phyloP scores from a whole-genome alignment of 2,888 invertebrate species.

The Alloplasta piceator region DNA sequence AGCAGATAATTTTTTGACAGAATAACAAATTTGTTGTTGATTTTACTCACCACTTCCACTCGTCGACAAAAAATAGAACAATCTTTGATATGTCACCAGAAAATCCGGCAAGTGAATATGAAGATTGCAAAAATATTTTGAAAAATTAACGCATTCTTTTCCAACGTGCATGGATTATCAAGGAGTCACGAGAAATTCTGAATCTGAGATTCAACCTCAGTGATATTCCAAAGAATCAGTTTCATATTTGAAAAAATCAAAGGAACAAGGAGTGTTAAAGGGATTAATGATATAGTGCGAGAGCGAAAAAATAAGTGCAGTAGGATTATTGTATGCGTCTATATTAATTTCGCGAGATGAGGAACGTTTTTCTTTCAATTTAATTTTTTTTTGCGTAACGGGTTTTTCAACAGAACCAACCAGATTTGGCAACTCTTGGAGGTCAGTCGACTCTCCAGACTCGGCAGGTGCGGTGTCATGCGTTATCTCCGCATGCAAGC shows the following conservation, averaged over 20 bases:
- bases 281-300: slow-evolving; percentile 31
- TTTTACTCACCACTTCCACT: too few species aligned
- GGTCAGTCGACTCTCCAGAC: slow-evolving; percentile 79
- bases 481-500: slow-evolving; percentile 80
- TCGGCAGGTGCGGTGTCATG: slow-evolving; percentile 77
- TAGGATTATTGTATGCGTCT: slow-evolving; percentile 13
- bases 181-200: too few species aligned
- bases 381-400: slow-evolving; percentile 58
- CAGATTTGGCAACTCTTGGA: slow-evolving; percentile 81
- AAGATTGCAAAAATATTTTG: too few species aligned
- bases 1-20: too few species aligned
- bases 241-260: slow-evolving; percentile 22
- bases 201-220: too few species aligned
- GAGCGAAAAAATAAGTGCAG: slow-evolving; percentile 33
- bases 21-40: too few species aligned
- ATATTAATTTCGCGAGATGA: slow-evolving; percentile 21
- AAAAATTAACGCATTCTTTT: too few species aligned
- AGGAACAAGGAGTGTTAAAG: slow-evolving; percentile 40
- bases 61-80: too few species aligned
- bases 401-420: slow-evolving; percentile 79
- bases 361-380: slow-evolving; percentile 10
- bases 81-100: too few species aligned
- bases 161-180: too few species aligned
- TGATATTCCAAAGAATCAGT: too few species aligned
- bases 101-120: too few species aligned